A percentile compares a stretch with the other conserved stretches of the same genome.
Conservation (phyloP, 2,888 invertebrate genomes). For the Hirtodrosophila alboralis region DNA sequence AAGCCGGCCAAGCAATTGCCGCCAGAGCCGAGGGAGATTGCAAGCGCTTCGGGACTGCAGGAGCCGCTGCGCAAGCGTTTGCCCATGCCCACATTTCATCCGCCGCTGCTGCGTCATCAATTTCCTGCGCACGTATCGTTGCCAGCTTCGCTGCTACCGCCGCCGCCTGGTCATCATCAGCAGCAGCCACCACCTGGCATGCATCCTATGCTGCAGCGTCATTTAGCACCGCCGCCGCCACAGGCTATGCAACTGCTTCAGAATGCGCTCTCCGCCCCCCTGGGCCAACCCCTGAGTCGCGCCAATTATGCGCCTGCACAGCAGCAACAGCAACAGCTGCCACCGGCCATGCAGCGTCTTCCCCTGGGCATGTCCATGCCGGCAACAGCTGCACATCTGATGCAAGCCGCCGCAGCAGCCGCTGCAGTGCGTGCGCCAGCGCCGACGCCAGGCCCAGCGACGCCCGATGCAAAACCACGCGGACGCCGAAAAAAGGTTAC, state of each 20-base stretch:
- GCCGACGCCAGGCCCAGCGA: no score
- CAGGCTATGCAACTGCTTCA: conserved; percentile 78
- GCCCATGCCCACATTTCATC: conserved; percentile 83
- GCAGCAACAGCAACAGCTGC: conserved; percentile 52
- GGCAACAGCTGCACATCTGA: conserved; percentile 58
- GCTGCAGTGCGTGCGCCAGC: conserved; percentile 49
- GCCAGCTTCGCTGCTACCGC: conserved; percentile 61
- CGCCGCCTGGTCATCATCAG: conserved; percentile 47
- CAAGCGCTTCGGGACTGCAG: conserved; percentile 82
- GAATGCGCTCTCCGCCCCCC: conserved; percentile 82
- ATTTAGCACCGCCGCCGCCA: conserved; percentile 65
- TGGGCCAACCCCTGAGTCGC: conserved; percentile 78
- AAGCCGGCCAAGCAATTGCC: conserved; percentile 44
- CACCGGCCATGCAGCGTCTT: conserved; percentile 58
- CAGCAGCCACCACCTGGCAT: conserved; percentile 46
- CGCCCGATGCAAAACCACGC: conserved; percentile 76
- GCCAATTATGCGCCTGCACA: conserved; percentile 58
- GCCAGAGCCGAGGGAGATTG: conserved; percentile 41
- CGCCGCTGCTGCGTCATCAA: conserved; percentile 81
- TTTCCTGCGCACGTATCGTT: conserved; percentile 59
- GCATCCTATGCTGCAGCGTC: conserved; percentile 78
- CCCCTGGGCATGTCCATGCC: conserved; percentile 64
- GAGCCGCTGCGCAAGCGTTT: conserved; percentile 82
- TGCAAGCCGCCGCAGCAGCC: conserved; percentile 62
- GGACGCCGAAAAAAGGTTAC: conserved; percentile 84